phyloP scores from a whole-genome alignment of 2,888 invertebrate species.

The Drosophila percnosoma region DNA sequence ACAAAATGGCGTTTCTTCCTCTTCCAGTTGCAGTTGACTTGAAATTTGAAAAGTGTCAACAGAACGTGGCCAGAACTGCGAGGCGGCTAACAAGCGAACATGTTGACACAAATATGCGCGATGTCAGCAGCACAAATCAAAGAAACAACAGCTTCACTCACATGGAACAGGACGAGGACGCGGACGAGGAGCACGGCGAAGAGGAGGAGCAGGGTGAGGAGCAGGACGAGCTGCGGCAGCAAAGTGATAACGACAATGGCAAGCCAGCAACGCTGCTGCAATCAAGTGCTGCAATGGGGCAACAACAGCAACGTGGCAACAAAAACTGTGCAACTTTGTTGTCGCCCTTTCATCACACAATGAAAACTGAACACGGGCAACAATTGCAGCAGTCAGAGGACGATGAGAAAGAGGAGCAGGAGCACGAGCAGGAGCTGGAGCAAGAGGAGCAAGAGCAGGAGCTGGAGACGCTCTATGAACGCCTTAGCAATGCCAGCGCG shows the following conservation, averaged over 20 bases:
- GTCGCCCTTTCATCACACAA: constrained; percentile 44
- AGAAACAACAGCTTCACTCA: constrained; percentile 32
- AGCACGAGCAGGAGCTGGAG: neutral
- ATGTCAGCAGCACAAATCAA: constrained; percentile 76
- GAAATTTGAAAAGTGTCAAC: constrained; percentile 58
- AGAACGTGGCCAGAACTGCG: constrained; percentile 29
- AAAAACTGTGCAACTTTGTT: constrained; percentile 24
- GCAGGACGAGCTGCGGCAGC: constrained; percentile 11
- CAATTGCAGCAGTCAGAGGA: neutral
- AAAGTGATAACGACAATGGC: constrained; percentile 39
- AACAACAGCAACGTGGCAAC: constrained; percentile 18
- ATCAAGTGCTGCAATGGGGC: constrained; percentile 28
- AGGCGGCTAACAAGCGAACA: constrained; percentile 55
- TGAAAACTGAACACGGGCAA: constrained; percentile 45
- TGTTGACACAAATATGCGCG: constrained; percentile 78
- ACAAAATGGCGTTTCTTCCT: constrained; percentile 44
- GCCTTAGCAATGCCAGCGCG: constrained; percentile 56
- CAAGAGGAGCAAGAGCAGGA: constrained; percentile 9
- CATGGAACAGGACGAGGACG: constrained; percentile 30
- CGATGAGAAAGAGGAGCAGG: constrained; percentile 8
- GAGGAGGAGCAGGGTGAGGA: constrained; percentile 17
- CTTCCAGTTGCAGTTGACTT: constrained; percentile 51
- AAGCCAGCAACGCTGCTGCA: constrained; percentile 49
- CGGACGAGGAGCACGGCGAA: constrained; percentile 24
- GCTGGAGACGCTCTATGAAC: constrained; percentile 46